phyloP scores from a whole-genome alignment of 2,113 vertebrate species.

The Alethe diademata region DNA sequence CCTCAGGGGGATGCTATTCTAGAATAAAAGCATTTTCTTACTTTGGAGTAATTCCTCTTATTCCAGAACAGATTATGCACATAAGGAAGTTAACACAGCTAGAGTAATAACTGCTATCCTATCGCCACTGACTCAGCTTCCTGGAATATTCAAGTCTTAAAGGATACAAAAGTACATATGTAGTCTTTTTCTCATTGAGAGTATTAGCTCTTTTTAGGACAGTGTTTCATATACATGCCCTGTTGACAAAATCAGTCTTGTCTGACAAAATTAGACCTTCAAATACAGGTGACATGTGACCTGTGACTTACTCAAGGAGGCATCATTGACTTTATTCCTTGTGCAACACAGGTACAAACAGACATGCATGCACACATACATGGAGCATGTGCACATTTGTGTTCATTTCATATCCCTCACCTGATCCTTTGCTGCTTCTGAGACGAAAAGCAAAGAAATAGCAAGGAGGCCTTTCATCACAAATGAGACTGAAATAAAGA shows the following conservation, averaged over 20 bases:
- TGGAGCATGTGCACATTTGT: background rate
- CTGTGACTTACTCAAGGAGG: rapidly evolving
- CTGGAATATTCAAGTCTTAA: background rate
- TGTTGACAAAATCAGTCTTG: background rate
- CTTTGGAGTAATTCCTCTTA: slow-evolving; percentile 48
- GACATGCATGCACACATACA: background rate
- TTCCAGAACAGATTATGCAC: slow-evolving; percentile 39
- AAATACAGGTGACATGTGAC: background rate
- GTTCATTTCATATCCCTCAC: background rate
- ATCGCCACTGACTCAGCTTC: background rate
- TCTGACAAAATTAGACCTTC: background rate
- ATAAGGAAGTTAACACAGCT: slow-evolving; percentile 23
- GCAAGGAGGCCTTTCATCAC: background rate
- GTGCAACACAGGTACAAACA: background rate
- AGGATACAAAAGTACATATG: background rate
- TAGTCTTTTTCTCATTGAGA: background rate
- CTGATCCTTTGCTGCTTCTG: background rate
- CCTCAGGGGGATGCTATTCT: slow-evolving; percentile 31
- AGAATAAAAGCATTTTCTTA: slow-evolving; percentile 47
- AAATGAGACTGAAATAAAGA: background rate
- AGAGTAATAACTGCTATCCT: slow-evolving; percentile 17
- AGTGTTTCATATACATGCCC: background rate
- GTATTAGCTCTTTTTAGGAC: background rate
- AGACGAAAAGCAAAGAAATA: background rate
- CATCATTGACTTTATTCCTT: background rate